Evolutionary conservation across 2,113 vertebrate genomes (phyloP).

Genomic region (Cheilinus undulatus): DNA sequence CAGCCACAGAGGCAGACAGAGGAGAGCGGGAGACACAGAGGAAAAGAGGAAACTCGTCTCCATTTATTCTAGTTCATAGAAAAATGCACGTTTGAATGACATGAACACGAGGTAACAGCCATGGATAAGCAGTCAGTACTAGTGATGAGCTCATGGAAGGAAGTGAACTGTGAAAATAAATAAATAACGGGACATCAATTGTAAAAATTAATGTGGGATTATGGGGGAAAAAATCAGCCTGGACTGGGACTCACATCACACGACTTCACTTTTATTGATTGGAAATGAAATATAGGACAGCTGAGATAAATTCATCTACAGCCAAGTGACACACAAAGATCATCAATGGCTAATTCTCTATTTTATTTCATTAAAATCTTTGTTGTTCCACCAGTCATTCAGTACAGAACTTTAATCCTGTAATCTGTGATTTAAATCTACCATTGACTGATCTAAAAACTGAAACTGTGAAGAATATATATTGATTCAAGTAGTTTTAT

Average conservation of each 20-base stretch:
- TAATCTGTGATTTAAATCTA: background rate
- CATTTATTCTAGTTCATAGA: background rate
- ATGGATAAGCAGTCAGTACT: too few relatives aligned
- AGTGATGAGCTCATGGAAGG: too few relatives aligned
- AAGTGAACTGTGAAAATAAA: background rate
- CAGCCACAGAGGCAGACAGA: background rate
- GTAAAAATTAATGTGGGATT: background rate
- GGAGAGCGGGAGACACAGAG: background rate
- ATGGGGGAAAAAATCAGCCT: too few relatives aligned
- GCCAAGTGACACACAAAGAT: background rate
- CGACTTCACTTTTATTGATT: too few relatives aligned
- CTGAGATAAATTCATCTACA: background rate
- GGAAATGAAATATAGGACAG: background rate
- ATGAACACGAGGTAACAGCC: background rate
- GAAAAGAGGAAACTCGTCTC: background rate
- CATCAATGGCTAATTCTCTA: background rate
- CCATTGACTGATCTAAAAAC: too few relatives aligned
- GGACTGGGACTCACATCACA: too few relatives aligned
- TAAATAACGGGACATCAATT: background rate
- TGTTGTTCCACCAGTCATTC: too few relatives aligned
- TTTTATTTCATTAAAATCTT: too few relatives aligned
- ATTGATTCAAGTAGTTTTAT: too few relatives aligned
- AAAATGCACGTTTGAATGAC: background rate
- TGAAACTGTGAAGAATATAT: too few relatives aligned
- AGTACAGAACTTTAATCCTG: too few relatives aligned